phyloP scores from a whole-genome alignment of 2,113 vertebrate species.

The Phalacrocorax brasilianus region DNA sequence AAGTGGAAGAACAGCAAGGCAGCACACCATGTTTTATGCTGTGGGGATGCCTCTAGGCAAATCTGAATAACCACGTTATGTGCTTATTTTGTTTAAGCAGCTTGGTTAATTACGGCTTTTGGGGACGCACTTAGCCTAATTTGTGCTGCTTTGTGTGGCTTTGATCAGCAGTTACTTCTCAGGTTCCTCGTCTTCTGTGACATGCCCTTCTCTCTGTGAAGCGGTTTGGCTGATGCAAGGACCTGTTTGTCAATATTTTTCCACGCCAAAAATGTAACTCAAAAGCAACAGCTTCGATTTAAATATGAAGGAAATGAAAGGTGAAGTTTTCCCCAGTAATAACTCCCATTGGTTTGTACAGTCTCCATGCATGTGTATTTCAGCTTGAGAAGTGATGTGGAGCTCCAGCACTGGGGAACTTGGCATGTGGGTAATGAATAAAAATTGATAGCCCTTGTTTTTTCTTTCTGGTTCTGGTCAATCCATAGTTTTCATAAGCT shows the following conservation, averaged over 20 bases:
- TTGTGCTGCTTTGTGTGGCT: constrained; percentile 1
- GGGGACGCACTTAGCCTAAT: neutral
- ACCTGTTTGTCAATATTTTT: neutral
- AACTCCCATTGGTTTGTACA: neutral
- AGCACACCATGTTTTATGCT: constrained; percentile 14
- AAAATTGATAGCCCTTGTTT: neutral
- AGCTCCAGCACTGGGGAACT: neutral
- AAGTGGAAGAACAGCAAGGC: neutral
- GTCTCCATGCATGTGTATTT: neutral
- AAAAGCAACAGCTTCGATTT: neutral
- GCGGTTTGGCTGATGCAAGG: neutral
- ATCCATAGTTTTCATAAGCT: neutral
- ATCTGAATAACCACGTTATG: neutral
- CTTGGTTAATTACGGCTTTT: constrained; percentile 15
- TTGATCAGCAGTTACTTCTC: constrained; percentile 12
- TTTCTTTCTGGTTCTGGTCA: neutral
- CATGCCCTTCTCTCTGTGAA: neutral
- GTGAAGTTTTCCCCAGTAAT: neutral
- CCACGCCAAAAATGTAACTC: neutral
- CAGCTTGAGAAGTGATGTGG: neutral
- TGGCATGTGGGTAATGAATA: neutral
- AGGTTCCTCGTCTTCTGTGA: neutral
- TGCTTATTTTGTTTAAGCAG: neutral
- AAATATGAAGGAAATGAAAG: neutral
- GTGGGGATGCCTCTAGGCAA: constrained; percentile 32